phyloP scores from a whole-genome alignment of 2,888 invertebrate species.

The Lottia scabra region DNA sequence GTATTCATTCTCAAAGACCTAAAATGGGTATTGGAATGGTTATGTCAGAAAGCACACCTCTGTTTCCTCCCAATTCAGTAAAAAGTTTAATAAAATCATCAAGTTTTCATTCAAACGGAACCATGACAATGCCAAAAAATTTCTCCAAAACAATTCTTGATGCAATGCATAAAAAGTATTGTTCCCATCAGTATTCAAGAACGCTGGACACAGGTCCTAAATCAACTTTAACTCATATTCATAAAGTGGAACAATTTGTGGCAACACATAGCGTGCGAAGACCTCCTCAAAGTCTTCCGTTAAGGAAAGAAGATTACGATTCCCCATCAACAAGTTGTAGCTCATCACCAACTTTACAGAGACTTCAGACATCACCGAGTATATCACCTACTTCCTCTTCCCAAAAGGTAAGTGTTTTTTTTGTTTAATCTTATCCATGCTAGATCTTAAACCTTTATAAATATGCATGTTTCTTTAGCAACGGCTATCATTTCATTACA shows the following conservation, averaged over 20 bases:
- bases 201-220: conserved; percentile 22
- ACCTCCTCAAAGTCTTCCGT: not conserved
- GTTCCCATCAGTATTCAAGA: conserved; percentile 53
- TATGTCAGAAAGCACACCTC: conserved; percentile 18
- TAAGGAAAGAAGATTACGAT: not conserved
- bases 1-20: conserved; percentile 1
- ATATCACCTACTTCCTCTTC: too few species aligned
- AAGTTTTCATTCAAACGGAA: not conserved
- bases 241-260: not conserved
- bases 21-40: conserved; percentile 32
- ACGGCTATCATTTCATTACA: too few species aligned
- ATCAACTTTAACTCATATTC: not conserved
- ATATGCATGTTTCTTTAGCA: too few species aligned
- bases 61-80: not conserved
- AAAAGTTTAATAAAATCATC: not conserved
- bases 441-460: too few species aligned
- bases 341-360: not conserved
- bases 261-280: not conserved
- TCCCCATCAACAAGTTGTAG: not conserved
- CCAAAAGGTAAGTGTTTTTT: too few species aligned
- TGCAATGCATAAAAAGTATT: conserved; percentile 60
- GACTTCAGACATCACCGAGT: too few species aligned
- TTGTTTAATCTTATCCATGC: too few species aligned
- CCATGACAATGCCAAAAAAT: conserved; percentile 17
- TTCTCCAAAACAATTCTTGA: conserved; percentile 52